Percentiles rank a stretch among this genome's conserved stretches.
These are phyloP conservation scores for Calliopsis andreniformis DNA, from an alignment of 1,140 invertebrate species.

Conservation along the genomic window DNA sequence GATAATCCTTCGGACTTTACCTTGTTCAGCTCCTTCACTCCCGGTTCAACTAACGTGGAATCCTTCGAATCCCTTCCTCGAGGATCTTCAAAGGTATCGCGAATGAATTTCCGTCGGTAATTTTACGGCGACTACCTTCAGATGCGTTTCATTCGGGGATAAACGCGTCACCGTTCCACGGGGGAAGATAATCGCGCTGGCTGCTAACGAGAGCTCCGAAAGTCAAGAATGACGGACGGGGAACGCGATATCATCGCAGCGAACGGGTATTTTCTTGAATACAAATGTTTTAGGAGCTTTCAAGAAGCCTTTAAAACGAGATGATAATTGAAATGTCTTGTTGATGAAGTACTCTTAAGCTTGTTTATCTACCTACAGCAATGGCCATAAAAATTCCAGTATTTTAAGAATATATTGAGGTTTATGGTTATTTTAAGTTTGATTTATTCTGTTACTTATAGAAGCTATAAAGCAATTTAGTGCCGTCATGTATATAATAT, in stretches of 20 bases:
- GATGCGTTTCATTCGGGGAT: conserved; percentile 63
- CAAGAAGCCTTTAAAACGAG: neutral
- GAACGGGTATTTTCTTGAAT: neutral
- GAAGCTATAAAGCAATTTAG: too few relatives aligned
- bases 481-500: too few relatives aligned
- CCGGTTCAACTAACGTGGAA: conserved; percentile 30
- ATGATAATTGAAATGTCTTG: too few relatives aligned
- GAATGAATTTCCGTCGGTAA: conserved; percentile 62
- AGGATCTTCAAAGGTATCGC: conserved; percentile 50
- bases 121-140: conserved; percentile 69
- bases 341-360: too few relatives aligned
- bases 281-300: conserved; percentile 27
- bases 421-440: too few relatives aligned
- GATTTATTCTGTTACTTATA: too few relatives aligned
- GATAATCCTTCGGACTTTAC: conserved; percentile 66
- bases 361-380: too few relatives aligned
- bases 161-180: conserved; percentile 43
- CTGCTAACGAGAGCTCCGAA: conserved; percentile 16
- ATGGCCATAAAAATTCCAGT: too few relatives aligned
- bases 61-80: conserved; percentile 34
- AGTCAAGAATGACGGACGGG: conserved; percentile 1
- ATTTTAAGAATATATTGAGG: too few relatives aligned
- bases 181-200: conserved; percentile 25
- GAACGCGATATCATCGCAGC: conserved; percentile 8
- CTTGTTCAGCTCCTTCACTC: conserved; percentile 36